Evolutionary conservation across 2,888 invertebrate genomes (phyloP), one percentile per base, ranked within the genome.

Genomic region (Athripsodes cinereus): DNA sequence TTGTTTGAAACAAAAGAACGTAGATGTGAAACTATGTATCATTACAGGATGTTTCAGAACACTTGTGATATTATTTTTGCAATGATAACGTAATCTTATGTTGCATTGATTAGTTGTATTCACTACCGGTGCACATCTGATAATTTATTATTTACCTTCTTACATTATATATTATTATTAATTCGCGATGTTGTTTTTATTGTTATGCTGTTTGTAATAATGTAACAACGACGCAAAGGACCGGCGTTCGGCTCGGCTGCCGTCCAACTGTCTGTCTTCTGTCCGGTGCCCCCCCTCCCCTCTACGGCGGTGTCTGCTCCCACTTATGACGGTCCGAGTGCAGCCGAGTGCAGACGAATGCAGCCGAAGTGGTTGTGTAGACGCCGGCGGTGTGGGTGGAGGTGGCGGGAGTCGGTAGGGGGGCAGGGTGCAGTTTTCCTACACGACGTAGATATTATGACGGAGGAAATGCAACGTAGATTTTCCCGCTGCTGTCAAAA

Each of bases 401-500:
- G 26, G 26, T 5, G 5, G 3, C 2, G 13, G 40, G 2, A 10
- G 53, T 34, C 26, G 40, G 5, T 40, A 13, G 13, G 40, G 2
- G 13, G 53, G 48, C 26, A 19, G 55, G 52, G 51, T 60, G 62
- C 62, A 60, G 57, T 60, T 60, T 60, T 62, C 53, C 60, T 46
- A 49, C 48, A 13, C 40, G 26, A 22, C 61, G 56, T 40, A 40
- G 40, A 40, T 16, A 40, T 16, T 40, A n/a, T 6, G 31, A 40
- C 13, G 53, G 52, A 35, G 60, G 57, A 62, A 60, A 59, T 62
- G 62, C 62, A 62, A 47, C 61, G 60, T 55, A 74, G 71, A 75
- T 76, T 78, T 78, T 78, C 77, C 75, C 78, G 77, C 77, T 78
- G 77, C 77, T 76, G 76, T 77, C 61, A 77, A 77, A 78, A 78